Conservation (phyloP, 2,113 vertebrate species). For the Phyllostomus discolor region DNA sequence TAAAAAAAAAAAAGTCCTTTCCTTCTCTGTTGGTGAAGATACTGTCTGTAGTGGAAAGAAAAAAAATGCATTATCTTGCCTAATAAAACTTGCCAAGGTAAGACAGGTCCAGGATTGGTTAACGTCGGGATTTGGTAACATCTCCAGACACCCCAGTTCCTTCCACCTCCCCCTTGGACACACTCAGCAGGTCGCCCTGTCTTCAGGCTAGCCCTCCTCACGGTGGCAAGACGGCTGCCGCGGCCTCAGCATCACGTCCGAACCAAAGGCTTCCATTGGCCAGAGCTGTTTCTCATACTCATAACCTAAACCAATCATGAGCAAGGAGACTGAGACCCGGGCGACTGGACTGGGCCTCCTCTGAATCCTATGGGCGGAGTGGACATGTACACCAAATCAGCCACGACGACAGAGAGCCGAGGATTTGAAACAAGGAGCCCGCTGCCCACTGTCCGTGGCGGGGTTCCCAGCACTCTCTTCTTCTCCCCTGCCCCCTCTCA, state of each 20-base stretch:
- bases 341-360: not conserved
- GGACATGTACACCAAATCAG: not conserved
- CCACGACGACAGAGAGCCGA: not conserved
- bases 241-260: not conserved
- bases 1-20: not conserved
- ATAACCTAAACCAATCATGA: not conserved
- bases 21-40: not conserved
- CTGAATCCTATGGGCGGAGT: accelerated
- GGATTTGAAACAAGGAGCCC: not conserved
- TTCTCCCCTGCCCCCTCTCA: not conserved
- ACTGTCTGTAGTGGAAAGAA: not conserved
- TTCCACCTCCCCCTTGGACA: no score
- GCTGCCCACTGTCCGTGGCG: no score
- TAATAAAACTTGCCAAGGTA: not conserved
- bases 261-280: not conserved
- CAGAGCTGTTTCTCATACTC: not conserved
- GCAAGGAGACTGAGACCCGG: not conserved
- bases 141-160: not conserved
- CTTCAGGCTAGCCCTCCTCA: not conserved
- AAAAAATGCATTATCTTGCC: not conserved
- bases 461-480: not conserved
- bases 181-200: not conserved
- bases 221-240: not conserved
- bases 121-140: not conserved
- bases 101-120: not conserved